These are phyloP conservation scores for Misgurnus anguillicaudatus DNA, from an alignment of 2,113 vertebrate species.

Conservation along the genomic window DNA sequence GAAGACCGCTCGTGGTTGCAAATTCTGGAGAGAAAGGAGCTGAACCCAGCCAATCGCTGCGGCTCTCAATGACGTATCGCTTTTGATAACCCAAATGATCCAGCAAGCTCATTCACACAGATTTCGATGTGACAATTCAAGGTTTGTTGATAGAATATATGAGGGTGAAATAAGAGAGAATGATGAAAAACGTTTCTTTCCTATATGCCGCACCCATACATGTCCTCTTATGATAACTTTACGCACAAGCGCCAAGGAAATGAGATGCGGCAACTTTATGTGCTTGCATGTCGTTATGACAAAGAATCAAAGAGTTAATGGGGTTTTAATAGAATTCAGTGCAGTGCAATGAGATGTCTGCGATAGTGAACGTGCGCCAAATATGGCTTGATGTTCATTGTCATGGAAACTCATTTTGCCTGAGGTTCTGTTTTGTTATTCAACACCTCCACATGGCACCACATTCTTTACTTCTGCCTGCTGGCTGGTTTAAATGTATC, in stretches of 20 bases:
- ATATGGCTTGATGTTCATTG: too few relatives aligned
- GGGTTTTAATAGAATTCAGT: not conserved
- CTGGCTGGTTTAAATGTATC: too few relatives aligned
- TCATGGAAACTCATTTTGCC: too few relatives aligned
- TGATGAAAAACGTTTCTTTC: not conserved
- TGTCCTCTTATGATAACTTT: not conserved
- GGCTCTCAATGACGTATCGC: slow-evolving; percentile 62
- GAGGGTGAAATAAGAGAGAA: not conserved
- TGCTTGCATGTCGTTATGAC: not conserved
- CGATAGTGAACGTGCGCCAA: not conserved
- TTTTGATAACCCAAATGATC: slow-evolving; percentile 39
- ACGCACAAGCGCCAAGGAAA: not conserved
- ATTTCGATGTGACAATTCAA: slow-evolving; percentile 36
- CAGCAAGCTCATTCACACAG: slow-evolving; percentile 57
- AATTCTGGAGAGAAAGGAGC: slow-evolving; percentile 54
- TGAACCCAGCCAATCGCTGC: slow-evolving; percentile 60
- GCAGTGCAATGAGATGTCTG: not conserved
- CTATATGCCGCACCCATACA: not conserved
- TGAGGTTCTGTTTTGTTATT: too few relatives aligned
- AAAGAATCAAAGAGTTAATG: not conserved
- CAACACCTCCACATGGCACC: too few relatives aligned
- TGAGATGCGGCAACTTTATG: slow-evolving; percentile 1
- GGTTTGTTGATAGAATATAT: not conserved
- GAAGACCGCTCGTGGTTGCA: slow-evolving; percentile 50
- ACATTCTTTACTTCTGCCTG: too few relatives aligned